Evolutionary conservation across 2,797 vertebrate species (phyloP).

Genomic region (Holocentrus rufus): DNA sequence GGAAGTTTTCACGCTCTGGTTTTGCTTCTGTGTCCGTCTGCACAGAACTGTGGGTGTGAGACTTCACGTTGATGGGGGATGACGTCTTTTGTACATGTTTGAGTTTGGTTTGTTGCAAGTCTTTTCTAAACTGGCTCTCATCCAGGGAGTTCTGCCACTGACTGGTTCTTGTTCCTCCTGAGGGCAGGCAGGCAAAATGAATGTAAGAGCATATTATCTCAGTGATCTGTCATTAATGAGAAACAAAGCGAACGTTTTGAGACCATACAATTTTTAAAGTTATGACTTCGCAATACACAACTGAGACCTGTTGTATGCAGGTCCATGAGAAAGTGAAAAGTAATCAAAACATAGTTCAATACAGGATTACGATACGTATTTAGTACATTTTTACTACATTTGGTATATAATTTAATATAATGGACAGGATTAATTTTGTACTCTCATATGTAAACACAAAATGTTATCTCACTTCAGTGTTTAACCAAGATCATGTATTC

Average conservation of each 20-base stretch:
- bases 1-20: not conserved
- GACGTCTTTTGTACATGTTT: constrained; percentile 53
- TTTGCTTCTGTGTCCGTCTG: not conserved
- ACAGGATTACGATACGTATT: too few species aligned
- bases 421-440: too few species aligned
- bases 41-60: constrained; percentile 44
- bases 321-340: not conserved
- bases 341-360: too few species aligned
- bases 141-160: constrained; percentile 34
- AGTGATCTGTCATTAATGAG: not conserved
- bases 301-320: too few species aligned
- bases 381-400: too few species aligned
- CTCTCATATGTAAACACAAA: too few species aligned
- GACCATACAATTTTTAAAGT: too few species aligned
- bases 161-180: constrained; percentile 16
- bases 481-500: too few species aligned
- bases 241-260: not conserved
- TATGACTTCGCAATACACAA: too few species aligned
- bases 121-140: constrained; percentile 60
- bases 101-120: constrained; percentile 27
- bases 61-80: constrained; percentile 58
- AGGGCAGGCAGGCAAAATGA: constrained; percentile 15
- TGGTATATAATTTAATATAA: too few species aligned
- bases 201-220: not conserved
- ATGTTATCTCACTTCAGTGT: too few species aligned